Evolutionary conservation across 2,888 invertebrate species (phyloP).

Genomic region (Coenonympha arcania): DNA sequence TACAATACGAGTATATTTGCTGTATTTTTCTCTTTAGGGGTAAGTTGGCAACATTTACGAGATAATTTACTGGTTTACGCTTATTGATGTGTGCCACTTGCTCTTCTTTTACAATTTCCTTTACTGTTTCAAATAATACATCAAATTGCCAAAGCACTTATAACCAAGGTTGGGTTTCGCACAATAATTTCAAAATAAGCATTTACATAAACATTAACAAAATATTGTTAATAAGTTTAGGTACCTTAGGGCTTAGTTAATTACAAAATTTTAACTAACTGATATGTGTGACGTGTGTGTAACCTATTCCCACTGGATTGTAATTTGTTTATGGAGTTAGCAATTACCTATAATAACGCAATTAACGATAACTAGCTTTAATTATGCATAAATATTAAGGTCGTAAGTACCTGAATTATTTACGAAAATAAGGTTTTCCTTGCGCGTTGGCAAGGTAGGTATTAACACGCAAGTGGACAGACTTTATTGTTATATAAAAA

Average conservation of each 20-base stretch:
- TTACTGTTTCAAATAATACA: too few species aligned
- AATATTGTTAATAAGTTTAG: too few species aligned
- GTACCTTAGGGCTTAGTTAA: too few species aligned
- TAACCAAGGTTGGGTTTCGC: too few species aligned
- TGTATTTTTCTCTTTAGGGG: not conserved
- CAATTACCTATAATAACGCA: not conserved
- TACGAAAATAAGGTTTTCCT: not conserved
- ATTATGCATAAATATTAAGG: not conserved
- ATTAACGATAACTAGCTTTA: not conserved
- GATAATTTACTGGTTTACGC: too few species aligned
- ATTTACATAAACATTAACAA: too few species aligned
- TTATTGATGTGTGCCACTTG: too few species aligned
- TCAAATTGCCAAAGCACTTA: too few species aligned
- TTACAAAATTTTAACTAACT: too few species aligned
- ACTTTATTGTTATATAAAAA: too few species aligned
- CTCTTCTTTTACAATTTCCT: too few species aligned
- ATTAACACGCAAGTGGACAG: not conserved
- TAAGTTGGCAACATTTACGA: not conserved
- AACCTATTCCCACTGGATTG: not conserved
- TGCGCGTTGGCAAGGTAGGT: not conserved
- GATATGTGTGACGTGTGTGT: not conserved
- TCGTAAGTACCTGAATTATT: not conserved
- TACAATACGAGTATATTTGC: not conserved
- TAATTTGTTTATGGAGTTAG: not conserved
- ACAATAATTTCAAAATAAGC: too few species aligned